Conservation (phyloP, 2,888 invertebrate genomes). For the Autographa pulchrina region DNA sequence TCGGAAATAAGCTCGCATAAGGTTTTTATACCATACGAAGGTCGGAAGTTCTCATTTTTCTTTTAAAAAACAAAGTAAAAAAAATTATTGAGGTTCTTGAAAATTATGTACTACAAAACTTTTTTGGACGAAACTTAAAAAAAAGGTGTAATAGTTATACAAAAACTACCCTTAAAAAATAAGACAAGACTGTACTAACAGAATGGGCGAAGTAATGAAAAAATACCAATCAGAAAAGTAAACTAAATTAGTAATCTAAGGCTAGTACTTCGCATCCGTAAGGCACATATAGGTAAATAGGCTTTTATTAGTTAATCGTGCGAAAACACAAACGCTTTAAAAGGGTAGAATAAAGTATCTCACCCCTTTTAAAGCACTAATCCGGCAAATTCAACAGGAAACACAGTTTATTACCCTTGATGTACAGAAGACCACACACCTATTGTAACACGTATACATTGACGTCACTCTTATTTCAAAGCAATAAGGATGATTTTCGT, state of each 20-base stretch:
- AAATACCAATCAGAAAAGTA: no score
- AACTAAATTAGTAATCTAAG: no score
- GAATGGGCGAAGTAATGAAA: no score
- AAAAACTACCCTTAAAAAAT: no score
- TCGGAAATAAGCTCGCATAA: constrained; percentile 19
- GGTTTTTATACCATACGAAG: not conserved
- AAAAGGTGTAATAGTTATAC: no score
- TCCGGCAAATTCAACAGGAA: not conserved
- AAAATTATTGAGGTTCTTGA: no score
- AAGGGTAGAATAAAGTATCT: not conserved
- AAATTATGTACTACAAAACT: no score
- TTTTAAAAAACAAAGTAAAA: not conserved
- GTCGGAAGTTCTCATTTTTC: not conserved
- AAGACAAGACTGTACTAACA: no score
- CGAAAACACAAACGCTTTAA: not conserved
- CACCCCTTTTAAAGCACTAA: not conserved
- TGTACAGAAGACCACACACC: not conserved
- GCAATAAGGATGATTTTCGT: no score
- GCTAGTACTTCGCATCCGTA: not conserved
- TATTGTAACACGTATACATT: not conserved
- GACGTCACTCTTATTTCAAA: not conserved
- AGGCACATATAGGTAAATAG: not conserved
- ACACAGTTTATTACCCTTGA: not conserved
- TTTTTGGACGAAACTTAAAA: no score
- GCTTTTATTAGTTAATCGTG: not conserved